Base-by-base conservation (phyloP, 2,113 vertebrate species). In the Passer montanus region DNA sequence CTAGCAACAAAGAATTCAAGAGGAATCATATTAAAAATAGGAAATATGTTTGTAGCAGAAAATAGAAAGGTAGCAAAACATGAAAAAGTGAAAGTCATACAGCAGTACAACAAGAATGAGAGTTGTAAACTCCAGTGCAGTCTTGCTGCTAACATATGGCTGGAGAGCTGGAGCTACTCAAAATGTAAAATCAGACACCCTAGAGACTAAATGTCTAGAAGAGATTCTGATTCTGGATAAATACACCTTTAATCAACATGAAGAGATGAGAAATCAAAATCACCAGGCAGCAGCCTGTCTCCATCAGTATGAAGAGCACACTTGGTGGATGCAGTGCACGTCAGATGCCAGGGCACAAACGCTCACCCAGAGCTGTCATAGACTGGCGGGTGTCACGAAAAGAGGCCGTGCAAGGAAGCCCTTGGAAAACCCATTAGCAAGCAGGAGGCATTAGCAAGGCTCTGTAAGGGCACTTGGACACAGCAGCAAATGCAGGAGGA, bases 21-120 rank as follows among this genome's bases (percentile, higher is more conserved):
- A 59, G 33, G 17, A 75, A 67, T 79, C 10, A 4, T 43, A 74
- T 56, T 81, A 78, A 79, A 94, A 84, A 60, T 82, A 82, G 70
- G 47, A 68, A 91, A 26, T 15, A 33, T 44, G 18, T 91, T 87
- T 91, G 64, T 50, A 67, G 39, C 30, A 78, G 60, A 84, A 96
- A 91, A 79, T 14, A 93, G n/a, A 79, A 79, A 89, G 39, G 15
- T 75, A 91, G 44, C 15, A 82, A 91, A 93, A 84, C 72, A 85
- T 6, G 39, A 76, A 73, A 75, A 90, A 81, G 75, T 19, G 30
- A 49, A 94, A 95, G 28, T 49, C 39, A 19, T 59, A 6, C 59
- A 81, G 43, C 56, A 72, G 44, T 79, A 81, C 27, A 84, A 74
- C 33, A 93, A 24, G 64, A 93, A 39, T 33, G 62, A 78, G 73